Conservation (phyloP, 2,113 vertebrate genomes). For the Stegostoma tigrinum region DNA sequence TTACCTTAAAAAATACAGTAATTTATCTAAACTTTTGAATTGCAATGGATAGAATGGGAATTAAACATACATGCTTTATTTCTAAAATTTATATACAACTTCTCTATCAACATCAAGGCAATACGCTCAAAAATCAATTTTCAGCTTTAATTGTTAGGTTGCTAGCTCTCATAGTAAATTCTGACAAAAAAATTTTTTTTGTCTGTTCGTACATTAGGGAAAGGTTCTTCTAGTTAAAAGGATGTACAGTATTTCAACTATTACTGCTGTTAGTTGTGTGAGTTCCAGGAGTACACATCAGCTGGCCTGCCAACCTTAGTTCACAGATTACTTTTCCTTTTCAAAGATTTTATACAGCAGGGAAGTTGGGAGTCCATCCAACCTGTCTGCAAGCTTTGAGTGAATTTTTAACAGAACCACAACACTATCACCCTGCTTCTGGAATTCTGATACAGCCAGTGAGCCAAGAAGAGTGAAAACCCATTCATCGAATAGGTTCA, state of each 20-base stretch:
- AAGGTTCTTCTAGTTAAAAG: neutral
- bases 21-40: neutral
- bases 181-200: neutral
- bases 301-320: neutral
- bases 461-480: too few species aligned
- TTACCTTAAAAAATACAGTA: neutral
- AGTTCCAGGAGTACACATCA: neutral
- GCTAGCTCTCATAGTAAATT: neutral
- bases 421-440: too few species aligned
- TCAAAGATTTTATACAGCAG: neutral
- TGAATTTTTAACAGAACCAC: too few species aligned
- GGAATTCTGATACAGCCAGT: too few species aligned
- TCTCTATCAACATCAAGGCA: neutral
- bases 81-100: too few species aligned
- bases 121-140: neutral
- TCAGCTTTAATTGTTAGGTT: neutral
- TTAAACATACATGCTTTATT: neutral
- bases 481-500: too few species aligned
- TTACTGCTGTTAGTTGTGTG: neutral
- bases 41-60: neutral
- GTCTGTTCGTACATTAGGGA: neutral
- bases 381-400: too few species aligned
- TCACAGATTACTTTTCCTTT: neutral
- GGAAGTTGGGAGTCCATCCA: too few species aligned
- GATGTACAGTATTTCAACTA: neutral